Evolutionary conservation across 1,140 invertebrate genomes (phyloP).

Genomic region (Drosophila simulans): DNA sequence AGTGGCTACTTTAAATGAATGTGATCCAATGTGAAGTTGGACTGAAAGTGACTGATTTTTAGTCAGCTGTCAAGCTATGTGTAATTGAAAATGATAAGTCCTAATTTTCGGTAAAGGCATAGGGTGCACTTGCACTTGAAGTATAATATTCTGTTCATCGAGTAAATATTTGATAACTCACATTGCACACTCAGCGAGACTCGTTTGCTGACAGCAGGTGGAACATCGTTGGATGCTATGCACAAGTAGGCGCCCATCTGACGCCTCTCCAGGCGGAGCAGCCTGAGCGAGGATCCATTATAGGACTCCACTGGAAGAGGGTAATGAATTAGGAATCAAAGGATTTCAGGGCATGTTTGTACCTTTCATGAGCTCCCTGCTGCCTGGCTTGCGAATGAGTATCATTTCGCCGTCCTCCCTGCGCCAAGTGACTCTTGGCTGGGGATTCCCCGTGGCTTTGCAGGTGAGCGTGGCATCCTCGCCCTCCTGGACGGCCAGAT

Average conservation of each 20-base stretch:
- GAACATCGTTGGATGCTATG: conserved; percentile 95
- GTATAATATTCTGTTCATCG: too few relatives aligned
- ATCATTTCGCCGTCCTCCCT: conserved; percentile 90
- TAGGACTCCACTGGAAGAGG: conserved; percentile 88
- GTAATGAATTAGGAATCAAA: neutral
- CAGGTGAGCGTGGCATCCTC: conserved; percentile 93
- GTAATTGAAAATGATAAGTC: too few relatives aligned
- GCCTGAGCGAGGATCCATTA: conserved; percentile 89
- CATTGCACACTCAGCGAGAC: conserved; percentile 94
- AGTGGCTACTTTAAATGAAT: neutral
- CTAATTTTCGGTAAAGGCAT: too few relatives aligned
- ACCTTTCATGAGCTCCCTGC: conserved; percentile 88
- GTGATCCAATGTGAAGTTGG: too few relatives aligned
- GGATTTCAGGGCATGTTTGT: too few relatives aligned
- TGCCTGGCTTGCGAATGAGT: conserved; percentile 87
- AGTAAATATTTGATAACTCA: conserved; percentile 86
- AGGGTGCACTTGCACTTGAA: neutral
- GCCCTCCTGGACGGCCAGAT: conserved; percentile 91
- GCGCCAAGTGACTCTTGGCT: conserved; percentile 89
- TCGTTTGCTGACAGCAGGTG: conserved; percentile 94
- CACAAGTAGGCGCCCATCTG: conserved; percentile 95
- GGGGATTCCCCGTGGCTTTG: conserved; percentile 90
- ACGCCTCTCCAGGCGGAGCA: conserved; percentile 91
- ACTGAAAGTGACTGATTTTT: too few relatives aligned
- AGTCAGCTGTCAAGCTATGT: too few relatives aligned